Evolutionary conservation across 1,140 invertebrate species (phyloP).

Genomic region (Micrasema minimum): DNA sequence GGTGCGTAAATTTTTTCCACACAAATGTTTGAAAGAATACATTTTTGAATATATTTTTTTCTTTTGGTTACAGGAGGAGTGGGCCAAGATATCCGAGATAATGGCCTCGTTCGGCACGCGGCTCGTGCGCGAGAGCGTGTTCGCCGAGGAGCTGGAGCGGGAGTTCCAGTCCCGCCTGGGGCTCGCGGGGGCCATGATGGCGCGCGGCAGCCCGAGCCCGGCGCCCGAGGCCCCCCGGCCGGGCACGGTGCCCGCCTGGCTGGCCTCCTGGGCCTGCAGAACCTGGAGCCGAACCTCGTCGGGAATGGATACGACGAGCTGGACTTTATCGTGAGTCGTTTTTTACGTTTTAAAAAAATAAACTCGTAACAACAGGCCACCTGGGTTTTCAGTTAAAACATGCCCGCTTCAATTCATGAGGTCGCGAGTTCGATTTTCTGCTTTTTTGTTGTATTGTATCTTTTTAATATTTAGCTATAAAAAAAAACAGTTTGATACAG

Average conservation of each 20-base stretch:
- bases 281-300: slow-evolving; percentile 86
- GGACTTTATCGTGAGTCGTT: slow-evolving; percentile 91
- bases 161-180: slow-evolving; percentile 82
- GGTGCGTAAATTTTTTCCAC: too few species aligned
- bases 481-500: too few species aligned
- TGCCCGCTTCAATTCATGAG: too few species aligned
- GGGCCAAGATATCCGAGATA: slow-evolving; percentile 94
- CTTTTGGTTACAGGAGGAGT: slow-evolving; percentile 78
- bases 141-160: slow-evolving; percentile 84
- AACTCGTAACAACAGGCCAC: too few species aligned
- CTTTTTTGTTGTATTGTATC: too few species aligned
- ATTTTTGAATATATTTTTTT: too few species aligned
- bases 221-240: slow-evolving; percentile 51
- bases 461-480: too few species aligned
- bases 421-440: too few species aligned
- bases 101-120: slow-evolving; percentile 91
- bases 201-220: slow-evolving; percentile 54
- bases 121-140: slow-evolving; percentile 81
- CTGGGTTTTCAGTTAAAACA: too few species aligned
- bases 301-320: slow-evolving; percentile 93
- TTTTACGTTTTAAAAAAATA: too few species aligned
- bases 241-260: slow-evolving; percentile 79
- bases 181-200: slow-evolving; percentile 64
- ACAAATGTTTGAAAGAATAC: too few species aligned
- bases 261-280: slow-evolving; percentile 80